Evolutionary conservation across 2,113 vertebrate genomes (phyloP).

Genomic region (Ceyx cyanopectus): DNA sequence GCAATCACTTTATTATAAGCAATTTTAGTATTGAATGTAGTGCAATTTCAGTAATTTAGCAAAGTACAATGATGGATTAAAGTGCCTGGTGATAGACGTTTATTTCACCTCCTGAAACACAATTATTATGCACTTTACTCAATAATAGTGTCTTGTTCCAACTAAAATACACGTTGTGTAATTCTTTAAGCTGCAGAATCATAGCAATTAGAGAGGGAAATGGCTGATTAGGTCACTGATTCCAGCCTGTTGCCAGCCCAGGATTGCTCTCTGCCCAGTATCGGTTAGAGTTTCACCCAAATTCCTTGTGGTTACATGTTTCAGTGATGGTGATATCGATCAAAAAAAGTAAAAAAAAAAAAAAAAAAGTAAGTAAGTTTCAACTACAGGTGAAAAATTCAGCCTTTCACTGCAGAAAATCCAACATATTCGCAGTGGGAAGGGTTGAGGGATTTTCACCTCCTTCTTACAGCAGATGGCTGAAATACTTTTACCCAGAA

Average conservation of each 20-base stretch:
- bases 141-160: constrained; percentile 62
- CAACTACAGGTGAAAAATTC: neutral
- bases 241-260: constrained; percentile 31
- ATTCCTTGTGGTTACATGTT: neutral
- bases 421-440: neutral
- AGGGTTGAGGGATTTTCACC: neutral
- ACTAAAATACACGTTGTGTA: constrained; percentile 37
- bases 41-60: constrained; percentile 63
- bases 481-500: neutral
- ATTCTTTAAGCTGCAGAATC: constrained; percentile 55
- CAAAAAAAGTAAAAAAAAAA: no score
- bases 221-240: constrained; percentile 42
- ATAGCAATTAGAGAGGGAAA: constrained; percentile 52
- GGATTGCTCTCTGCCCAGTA: neutral
- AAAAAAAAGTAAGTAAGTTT: neutral
- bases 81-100: constrained; percentile 26
- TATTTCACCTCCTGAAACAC: constrained; percentile 61
- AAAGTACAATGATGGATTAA: constrained; percentile 64
- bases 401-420: neutral
- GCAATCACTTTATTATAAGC: constrained; percentile 50
- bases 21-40: constrained; percentile 58
- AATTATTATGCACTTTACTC: constrained; percentile 70
- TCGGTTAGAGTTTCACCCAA: neutral
- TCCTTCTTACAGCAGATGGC: neutral
- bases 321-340: neutral